Evolutionary conservation across 2,113 vertebrate species (phyloP).

Genomic region (Alligator mississippiensis): DNA sequence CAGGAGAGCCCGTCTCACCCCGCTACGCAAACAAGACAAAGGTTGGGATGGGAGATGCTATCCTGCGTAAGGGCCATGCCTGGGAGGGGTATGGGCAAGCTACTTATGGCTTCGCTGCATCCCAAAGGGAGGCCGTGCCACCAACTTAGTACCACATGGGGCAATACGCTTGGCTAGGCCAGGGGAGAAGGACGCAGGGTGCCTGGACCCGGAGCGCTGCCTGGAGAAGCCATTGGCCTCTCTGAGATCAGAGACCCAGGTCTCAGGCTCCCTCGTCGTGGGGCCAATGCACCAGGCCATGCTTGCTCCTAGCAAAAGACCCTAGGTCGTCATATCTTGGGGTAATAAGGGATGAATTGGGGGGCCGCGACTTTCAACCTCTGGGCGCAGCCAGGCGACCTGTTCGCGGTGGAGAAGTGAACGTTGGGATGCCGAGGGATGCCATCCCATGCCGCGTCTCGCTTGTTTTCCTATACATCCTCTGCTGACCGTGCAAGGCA

Average conservation of each 20-base stretch:
- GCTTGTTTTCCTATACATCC: background rate
- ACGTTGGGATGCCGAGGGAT: background rate
- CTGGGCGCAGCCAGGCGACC: background rate
- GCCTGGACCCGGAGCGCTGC: rapidly evolving
- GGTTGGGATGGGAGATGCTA: background rate
- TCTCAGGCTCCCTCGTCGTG: too few species aligned
- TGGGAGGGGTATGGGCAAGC: too few species aligned
- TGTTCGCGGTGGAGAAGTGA: background rate
- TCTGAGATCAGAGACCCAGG: background rate
- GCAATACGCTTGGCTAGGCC: too few species aligned
- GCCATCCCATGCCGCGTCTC: background rate
- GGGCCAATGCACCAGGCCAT: background rate
- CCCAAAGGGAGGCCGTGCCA: too few species aligned
- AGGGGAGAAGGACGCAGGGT: rapidly evolving
- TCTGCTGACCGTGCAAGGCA: background rate
- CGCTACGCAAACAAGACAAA: background rate
- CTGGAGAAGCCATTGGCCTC: rapidly evolving
- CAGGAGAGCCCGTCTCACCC: background rate
- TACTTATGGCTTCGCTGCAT: too few species aligned
- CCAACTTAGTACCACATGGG: too few species aligned
- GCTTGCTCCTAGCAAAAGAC: background rate
- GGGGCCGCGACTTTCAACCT: background rate
- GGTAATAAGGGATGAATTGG: background rate
- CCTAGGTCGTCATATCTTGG: background rate
- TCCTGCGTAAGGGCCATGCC: too few species aligned